Evolutionary conservation across 2,797 vertebrate genomes (phyloP), one percentile per base, ranked within the genome.

Genomic region (Crenichthys baileyi): DNA sequence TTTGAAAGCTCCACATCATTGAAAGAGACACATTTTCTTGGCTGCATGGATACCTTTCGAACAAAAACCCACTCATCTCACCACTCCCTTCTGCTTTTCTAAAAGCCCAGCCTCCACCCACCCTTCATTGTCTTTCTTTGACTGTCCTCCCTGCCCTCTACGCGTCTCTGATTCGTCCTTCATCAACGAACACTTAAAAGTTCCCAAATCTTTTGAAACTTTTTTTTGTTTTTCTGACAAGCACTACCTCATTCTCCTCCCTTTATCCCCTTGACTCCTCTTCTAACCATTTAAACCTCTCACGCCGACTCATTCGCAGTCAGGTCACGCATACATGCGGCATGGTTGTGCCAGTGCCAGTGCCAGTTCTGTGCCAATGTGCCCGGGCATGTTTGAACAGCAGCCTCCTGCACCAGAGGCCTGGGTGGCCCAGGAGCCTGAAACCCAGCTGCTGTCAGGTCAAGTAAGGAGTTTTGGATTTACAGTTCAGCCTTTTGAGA

Each of bases 261-360:
- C 87, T 81, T 86, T 81, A 86, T 89, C 83, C 79, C 79, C 86
- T 87, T 79, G 87, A 91, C 89, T 93, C 88, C 80, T 82, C 90
- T 87, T 90, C 90, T 83, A 87, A 84, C 80, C 87, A 83, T 88
- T 86, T 75, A 90, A 90, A 92, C 84, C 89, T 91, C 85, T 91
- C 86, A 86, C 89, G 79, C 76, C 53, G 5, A 83, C 92, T 94
- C 90, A 93, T 95, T 95, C 81, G 81, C 90, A 96, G 94, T 95
- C 93, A 58, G 90, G 93, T 94, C 96, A 96, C 94, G 93, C 90
- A 85, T 89, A 91, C 93, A 95, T 96, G 95, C 96, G 93, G 95
- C 95, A 95, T 88, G 93, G 93, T 92, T 92, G 94, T 95, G 93
- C 95, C 95, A 94, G 88, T 95, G 93, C 95, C 95, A 94, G 88